phyloP scores from a whole-genome alignment of 2,888 invertebrate species.

The Timema podura region DNA sequence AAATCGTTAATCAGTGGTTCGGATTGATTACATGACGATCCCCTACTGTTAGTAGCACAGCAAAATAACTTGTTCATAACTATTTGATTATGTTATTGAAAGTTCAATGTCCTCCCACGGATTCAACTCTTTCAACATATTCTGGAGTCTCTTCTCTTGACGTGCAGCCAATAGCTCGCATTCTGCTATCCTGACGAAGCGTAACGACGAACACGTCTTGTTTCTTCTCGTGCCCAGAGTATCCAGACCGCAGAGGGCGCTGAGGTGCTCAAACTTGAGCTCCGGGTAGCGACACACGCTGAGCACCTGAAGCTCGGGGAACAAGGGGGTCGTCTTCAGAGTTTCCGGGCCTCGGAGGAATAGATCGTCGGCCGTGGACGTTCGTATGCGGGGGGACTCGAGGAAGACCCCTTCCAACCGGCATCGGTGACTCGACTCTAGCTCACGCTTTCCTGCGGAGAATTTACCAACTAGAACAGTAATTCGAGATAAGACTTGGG shows the following conservation, averaged over 20 bases:
- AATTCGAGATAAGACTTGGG: neutral
- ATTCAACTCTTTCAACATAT: constrained; percentile 15
- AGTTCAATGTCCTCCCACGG: neutral
- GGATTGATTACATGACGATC: too few species aligned
- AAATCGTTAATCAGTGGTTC: too few species aligned
- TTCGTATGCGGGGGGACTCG: constrained; percentile 37
- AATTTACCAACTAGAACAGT: neutral
- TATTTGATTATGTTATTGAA: neutral
- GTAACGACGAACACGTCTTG: constrained; percentile 20
- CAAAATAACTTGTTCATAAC: too few species aligned
- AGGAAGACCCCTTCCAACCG: constrained; percentile 37
- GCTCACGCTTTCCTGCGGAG: constrained; percentile 15
- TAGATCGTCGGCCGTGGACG: constrained; percentile 29
- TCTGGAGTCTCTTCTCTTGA: constrained; percentile 21
- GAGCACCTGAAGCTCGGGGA: constrained; percentile 30
- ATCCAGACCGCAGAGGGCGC: constrained; percentile 26
- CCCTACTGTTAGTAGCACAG: neutral
- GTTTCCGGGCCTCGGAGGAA: constrained; percentile 21
- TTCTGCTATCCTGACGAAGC: constrained; percentile 33
- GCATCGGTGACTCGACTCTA: constrained; percentile 23
- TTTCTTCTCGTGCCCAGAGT: neutral
- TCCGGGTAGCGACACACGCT: constrained; percentile 37
- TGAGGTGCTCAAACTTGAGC: constrained; percentile 32
- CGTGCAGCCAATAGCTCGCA: constrained; percentile 32
- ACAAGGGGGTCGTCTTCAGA: constrained; percentile 15